phyloP scores from a whole-genome alignment of 2,888 invertebrate species.

The Amphimallon solstitiale region DNA sequence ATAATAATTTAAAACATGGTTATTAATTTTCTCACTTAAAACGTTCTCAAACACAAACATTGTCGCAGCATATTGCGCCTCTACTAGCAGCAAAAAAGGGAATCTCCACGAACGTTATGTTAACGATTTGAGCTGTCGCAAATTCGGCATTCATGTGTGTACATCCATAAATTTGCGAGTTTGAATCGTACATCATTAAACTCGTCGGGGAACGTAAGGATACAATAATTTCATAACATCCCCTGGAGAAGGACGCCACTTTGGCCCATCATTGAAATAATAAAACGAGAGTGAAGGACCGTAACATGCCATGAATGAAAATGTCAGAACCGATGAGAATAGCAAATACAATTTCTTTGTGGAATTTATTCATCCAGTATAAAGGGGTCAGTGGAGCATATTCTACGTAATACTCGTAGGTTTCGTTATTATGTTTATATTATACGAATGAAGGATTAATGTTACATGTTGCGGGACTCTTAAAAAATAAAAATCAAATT shows the following conservation, averaged over 20 bases:
- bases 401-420: no score
- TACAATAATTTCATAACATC: not conserved
- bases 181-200: not conserved
- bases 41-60: no score
- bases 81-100: no score
- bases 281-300: not conserved
- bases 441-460: not conserved
- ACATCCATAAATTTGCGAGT: not conserved
- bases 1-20: no score
- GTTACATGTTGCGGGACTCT: no score
- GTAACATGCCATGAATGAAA: not conserved
- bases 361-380: not conserved
- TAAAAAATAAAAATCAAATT: no score
- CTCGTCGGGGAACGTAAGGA: not conserved
- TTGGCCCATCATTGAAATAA: conserved; percentile 3
- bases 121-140: no score
- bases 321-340: not conserved
- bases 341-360: conserved; percentile 10
- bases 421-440: conserved; percentile 1
- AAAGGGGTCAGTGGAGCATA: not conserved
- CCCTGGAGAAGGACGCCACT: not conserved
- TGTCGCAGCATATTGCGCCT: no score
- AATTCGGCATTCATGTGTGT: no score
- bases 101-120: no score
- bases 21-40: no score